phyloP scores from a whole-genome alignment of 2,888 invertebrate species.

The Pristionchus arcanus region DNA sequence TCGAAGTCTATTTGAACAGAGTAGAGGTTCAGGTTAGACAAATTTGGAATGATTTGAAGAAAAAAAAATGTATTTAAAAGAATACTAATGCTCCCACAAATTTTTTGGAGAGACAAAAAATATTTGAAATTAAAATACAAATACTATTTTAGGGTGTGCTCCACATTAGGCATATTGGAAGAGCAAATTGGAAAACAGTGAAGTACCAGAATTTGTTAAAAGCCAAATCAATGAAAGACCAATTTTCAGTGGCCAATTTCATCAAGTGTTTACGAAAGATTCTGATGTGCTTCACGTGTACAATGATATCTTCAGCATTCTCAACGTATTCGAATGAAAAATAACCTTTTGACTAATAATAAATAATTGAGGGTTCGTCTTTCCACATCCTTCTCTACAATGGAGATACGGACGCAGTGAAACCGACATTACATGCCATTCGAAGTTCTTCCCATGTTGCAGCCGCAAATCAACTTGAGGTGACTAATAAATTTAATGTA shows the following conservation, averaged over 20 bases:
- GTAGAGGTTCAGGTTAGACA: neutral
- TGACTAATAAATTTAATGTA: too few species aligned
- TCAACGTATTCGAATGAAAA: neutral
- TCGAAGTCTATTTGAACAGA: neutral
- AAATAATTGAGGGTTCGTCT: neutral
- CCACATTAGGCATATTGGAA: neutral
- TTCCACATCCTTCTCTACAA: conserved; percentile 8
- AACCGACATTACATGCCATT: neutral
- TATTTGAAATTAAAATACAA: too few species aligned
- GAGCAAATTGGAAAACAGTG: neutral
- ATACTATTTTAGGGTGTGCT: neutral
- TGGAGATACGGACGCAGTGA: neutral
- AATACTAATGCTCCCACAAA: too few species aligned
- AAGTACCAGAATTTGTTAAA: neutral
- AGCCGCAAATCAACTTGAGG: neutral
- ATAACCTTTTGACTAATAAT: too few species aligned
- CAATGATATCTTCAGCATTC: neutral
- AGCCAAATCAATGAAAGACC: neutral
- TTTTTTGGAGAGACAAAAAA: too few species aligned
- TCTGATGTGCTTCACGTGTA: neutral
- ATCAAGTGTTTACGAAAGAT: neutral
- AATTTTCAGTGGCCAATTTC: neutral
- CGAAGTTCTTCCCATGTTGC: neutral
- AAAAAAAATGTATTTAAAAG: too few species aligned
- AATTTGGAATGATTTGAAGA: too few species aligned